Conservation (phyloP, 2,888 invertebrate species). For the Melinaea menophilus region DNA sequence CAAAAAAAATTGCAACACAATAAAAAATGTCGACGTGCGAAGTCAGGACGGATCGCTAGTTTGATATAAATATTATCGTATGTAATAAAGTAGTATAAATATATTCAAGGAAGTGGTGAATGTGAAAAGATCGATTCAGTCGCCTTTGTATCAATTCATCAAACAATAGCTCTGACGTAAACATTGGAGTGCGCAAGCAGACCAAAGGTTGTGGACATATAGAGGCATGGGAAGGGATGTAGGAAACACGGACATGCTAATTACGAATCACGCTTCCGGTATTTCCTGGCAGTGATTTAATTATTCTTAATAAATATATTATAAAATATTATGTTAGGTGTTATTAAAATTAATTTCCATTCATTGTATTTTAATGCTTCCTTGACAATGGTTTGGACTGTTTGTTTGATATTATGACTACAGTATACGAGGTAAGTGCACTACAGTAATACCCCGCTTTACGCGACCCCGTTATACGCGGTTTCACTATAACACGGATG, state of each 20-base stretch:
- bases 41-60: too few relatives aligned
- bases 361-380: too few relatives aligned
- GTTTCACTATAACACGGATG: too few relatives aligned
- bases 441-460: not conserved
- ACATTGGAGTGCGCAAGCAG: not conserved
- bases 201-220: conserved; percentile 7
- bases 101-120: not conserved
- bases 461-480: too few relatives aligned
- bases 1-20: too few relatives aligned
- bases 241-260: not conserved
- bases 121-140: too few relatives aligned
- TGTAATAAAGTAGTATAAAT: not conserved
- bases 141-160: not conserved
- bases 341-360: too few relatives aligned
- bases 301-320: not conserved
- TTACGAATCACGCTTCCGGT: conserved; percentile 2
- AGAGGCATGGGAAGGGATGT: conserved; percentile 4
- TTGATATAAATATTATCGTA: too few relatives aligned
- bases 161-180: conserved; percentile 4
- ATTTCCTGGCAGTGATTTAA: conserved; percentile 3
- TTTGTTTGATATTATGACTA: too few relatives aligned
- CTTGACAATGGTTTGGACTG: too few relatives aligned
- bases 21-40: too few relatives aligned
- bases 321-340: too few relatives aligned
- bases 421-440: not conserved